phyloP scores from a whole-genome alignment of 1,140 invertebrate species.

The Anastatus disparis region DNA sequence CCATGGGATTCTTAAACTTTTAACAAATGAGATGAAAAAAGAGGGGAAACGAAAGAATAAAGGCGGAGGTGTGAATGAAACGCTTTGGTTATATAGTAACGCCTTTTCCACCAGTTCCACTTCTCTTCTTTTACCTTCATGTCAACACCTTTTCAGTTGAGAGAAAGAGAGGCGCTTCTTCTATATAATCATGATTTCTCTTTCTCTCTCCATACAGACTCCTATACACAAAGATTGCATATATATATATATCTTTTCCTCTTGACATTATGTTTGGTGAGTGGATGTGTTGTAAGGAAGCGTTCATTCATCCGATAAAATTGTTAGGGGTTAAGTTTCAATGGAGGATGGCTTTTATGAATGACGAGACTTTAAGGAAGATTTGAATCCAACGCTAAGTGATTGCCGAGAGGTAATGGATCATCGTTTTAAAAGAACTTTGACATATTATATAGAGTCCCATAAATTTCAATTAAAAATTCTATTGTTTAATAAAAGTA shows the following conservation, averaged over 20 bases:
- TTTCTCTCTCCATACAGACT: conserved; percentile 37
- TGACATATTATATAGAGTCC: no score
- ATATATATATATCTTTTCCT: conserved; percentile 55
- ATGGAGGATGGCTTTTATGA: conserved; percentile 45
- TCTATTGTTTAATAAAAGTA: no score
- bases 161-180: not conserved
- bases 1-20: no score
- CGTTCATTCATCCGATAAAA: conserved; percentile 48
- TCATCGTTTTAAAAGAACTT: no score
- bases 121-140: conserved; percentile 46
- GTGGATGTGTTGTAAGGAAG: no score
- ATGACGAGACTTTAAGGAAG: conserved; percentile 34
- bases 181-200: no score
- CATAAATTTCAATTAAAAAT: no score
- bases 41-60: not conserved
- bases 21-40: no score
- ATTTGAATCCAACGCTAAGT: not conserved
- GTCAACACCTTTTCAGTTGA: conserved; percentile 52
- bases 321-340: conserved; percentile 21
- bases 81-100: conserved; percentile 49
- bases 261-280: conserved; percentile 53
- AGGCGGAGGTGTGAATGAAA: conserved; percentile 61
- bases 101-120: conserved; percentile 49
- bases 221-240: no score
- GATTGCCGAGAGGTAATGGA: not conserved